These are phyloP conservation scores for Lamprologus ornatipinnis DNA, from an alignment of 2,113 vertebrate genomes.

Conservation along the genomic window DNA sequence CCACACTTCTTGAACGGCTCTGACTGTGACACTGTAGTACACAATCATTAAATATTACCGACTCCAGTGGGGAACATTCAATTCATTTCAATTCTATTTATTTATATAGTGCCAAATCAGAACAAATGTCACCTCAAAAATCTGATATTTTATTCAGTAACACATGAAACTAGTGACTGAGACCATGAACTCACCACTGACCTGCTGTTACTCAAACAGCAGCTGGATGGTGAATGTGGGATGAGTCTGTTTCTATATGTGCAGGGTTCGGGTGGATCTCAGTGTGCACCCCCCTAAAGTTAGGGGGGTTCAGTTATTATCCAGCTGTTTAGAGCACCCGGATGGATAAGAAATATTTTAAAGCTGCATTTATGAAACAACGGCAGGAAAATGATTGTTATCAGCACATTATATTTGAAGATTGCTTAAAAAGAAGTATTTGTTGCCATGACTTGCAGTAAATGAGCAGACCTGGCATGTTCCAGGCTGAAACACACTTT, in stretches of 20 bases:
- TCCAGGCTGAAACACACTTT: not conserved
- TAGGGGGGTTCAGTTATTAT: not conserved
- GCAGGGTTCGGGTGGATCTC: not conserved
- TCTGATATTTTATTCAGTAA: not conserved
- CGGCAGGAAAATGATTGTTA: rapidly evolving
- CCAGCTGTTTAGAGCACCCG: not conserved
- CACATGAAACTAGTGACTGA: not conserved
- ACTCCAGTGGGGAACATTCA: rapidly evolving
- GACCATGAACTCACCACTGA: not conserved
- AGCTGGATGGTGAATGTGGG: not conserved
- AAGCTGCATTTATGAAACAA: not conserved
- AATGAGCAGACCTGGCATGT: not conserved
- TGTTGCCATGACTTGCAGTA: not conserved
- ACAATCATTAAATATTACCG: rapidly evolving
- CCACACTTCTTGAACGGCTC: not conserved
- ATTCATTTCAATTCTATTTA: rapidly evolving
- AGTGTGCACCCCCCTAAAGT: not conserved
- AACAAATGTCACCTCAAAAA: not conserved
- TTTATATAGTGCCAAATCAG: not conserved
- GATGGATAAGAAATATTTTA: not conserved
- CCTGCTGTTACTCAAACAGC: not conserved
- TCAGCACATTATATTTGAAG: not conserved
- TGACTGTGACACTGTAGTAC: not conserved
- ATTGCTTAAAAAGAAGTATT: not conserved
- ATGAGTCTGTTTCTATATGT: not conserved